A percentile compares a stretch with the other conserved stretches of the same genome.
These are phyloP conservation scores for Guaruba guarouba DNA, from an alignment of 2,113 vertebrate genomes.

Conservation along the genomic window DNA sequence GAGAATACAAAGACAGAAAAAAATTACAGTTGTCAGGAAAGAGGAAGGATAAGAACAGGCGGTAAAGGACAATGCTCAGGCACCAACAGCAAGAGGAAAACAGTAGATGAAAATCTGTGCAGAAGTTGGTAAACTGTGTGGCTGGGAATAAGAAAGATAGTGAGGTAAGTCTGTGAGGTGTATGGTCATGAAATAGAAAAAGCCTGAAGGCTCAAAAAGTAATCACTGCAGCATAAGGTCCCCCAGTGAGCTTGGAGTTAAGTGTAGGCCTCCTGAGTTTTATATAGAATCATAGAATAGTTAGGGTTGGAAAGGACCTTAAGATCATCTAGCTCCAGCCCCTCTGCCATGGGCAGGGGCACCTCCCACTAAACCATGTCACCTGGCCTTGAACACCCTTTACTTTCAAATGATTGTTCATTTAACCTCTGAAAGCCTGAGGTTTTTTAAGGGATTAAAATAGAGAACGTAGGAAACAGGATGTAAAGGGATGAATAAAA, in stretches of 20 bases:
- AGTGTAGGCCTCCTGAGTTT: neutral
- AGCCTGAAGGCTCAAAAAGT: neutral
- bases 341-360: no score
- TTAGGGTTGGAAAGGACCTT: no score
- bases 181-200: neutral
- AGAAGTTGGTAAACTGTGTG: neutral
- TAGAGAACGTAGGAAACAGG: fast-evolving
- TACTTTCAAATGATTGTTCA: neutral
- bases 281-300: no score
- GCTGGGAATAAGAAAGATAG: neutral
- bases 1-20: neutral
- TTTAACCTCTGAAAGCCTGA: neutral
- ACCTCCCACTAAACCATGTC: no score
- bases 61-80: neutral
- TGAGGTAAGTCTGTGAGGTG: neutral
- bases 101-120: neutral
- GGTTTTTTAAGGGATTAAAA: neutral
- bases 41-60: neutral
- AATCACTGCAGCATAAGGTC: neutral
- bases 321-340: no score
- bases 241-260: neutral
- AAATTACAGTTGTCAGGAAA: neutral
- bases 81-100: neutral
- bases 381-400: neutral
- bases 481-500: neutral